Evolutionary conservation across 2,888 invertebrate species (phyloP).

Genomic region (Nomada lathburiana): DNA sequence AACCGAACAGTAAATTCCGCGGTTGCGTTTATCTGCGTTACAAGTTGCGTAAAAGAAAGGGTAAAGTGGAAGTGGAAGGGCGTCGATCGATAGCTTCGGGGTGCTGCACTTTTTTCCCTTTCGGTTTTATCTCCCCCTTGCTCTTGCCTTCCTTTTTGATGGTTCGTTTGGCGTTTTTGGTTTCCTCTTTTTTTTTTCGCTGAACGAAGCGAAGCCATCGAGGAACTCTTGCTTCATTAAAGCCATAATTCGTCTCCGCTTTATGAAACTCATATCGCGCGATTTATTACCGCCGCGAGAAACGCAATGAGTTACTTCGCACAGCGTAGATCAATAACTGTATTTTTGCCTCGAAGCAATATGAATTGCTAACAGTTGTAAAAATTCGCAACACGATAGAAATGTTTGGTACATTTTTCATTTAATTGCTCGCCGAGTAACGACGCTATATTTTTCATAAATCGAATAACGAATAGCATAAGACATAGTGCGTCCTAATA

Average conservation of each 20-base stretch:
- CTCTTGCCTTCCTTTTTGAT: not conserved
- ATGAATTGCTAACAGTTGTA: not conserved
- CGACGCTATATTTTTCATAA: too few relatives aligned
- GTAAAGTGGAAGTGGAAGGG: not conserved
- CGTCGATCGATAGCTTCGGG: conserved; percentile 40
- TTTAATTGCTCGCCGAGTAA: too few relatives aligned
- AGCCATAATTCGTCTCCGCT: conserved; percentile 34
- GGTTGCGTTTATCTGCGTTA: conserved; percentile 44
- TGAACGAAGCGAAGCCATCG: not conserved
- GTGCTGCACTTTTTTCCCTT: conserved; percentile 1
- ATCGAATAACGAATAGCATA: too few relatives aligned
- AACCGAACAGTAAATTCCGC: conserved; percentile 41
- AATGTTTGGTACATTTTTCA: too few relatives aligned
- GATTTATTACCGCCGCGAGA: conserved; percentile 23
- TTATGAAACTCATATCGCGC: conserved; percentile 44
- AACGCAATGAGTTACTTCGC: conserved; percentile 5
- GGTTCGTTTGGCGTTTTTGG: not conserved
- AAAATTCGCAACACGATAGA: not conserved
- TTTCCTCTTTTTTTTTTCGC: not conserved
- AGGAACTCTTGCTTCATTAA: conserved; percentile 16
- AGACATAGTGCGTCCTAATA: too few relatives aligned
- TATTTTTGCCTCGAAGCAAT: not conserved
- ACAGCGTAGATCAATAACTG: not conserved
- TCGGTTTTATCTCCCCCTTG: not conserved
- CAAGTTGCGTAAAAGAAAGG: conserved; percentile 17